Evolutionary conservation across 2,797 vertebrate genomes (phyloP).

Genomic region (Chelmon rostratus): DNA sequence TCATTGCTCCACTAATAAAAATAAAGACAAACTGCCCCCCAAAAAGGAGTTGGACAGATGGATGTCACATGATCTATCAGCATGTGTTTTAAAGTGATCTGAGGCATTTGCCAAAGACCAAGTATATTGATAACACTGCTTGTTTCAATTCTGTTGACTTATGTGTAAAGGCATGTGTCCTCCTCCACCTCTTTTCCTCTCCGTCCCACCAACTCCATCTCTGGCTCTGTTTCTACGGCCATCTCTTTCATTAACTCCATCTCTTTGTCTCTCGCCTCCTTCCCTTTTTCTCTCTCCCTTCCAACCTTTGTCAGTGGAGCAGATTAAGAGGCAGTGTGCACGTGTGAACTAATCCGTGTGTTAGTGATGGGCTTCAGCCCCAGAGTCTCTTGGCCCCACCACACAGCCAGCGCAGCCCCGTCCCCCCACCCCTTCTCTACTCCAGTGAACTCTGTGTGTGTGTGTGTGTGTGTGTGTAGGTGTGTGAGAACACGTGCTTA

Average conservation of each 20-base stretch:
- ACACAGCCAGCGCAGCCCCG: conserved; percentile 64
- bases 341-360: conserved; percentile 86
- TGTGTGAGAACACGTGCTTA: conserved; percentile 50
- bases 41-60: neutral
- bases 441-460: conserved; percentile 49
- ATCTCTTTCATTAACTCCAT: conserved; percentile 23
- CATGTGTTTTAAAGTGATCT: neutral
- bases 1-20: neutral
- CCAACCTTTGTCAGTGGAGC: conserved; percentile 72
- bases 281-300: conserved; percentile 41
- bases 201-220: conserved; percentile 1
- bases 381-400: conserved; percentile 64
- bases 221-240: conserved; percentile 12
- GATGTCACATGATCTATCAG: conserved; percentile 11
- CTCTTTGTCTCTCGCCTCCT: conserved; percentile 42
- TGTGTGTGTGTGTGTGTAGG: conserved; percentile 49
- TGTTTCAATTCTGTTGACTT: conserved; percentile 5
- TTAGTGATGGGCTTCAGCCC: conserved; percentile 78
- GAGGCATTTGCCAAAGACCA: neutral
- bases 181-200: neutral
- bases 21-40: neutral
- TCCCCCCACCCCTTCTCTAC: conserved; percentile 10
- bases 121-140: conserved; percentile 11
- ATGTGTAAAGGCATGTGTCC: conserved; percentile 4
- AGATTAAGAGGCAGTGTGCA: conserved; percentile 85